Percentiles rank a stretch among this genome's conserved stretches.
Evolutionary conservation across 2,888 invertebrate genomes (phyloP).

Genomic region (Heliconius erato): DNA sequence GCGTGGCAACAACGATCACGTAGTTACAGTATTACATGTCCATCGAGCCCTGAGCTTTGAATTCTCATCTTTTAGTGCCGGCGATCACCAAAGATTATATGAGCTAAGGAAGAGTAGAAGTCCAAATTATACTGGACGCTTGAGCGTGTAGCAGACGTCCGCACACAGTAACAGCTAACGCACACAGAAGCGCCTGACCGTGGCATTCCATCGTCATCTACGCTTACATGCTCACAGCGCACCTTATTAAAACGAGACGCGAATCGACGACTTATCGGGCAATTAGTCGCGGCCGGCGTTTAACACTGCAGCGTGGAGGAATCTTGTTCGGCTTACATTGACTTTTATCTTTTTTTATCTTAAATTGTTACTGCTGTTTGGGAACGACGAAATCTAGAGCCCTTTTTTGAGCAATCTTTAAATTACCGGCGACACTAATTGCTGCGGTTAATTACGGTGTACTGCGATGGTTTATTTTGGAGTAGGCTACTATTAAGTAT

Average conservation of each 20-base stretch:
- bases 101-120: constrained; percentile 63
- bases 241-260: constrained; percentile 86
- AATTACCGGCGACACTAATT: constrained; percentile 51
- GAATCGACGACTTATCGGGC: constrained; percentile 86
- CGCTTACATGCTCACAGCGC: constrained; percentile 80
- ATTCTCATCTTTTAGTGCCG: constrained; percentile 69
- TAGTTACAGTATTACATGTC: constrained; percentile 69
- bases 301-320: constrained; percentile 69
- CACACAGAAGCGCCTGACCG: constrained; percentile 74
- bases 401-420: constrained; percentile 43
- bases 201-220: constrained; percentile 84
- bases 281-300: constrained; percentile 83
- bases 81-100: constrained; percentile 53
- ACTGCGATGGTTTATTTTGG: constrained; percentile 45
- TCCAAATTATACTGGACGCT: constrained; percentile 63
- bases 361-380: constrained; percentile 52
- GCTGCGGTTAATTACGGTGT: constrained; percentile 48
- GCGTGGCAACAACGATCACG: constrained; percentile 83
- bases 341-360: constrained; percentile 55
- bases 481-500: constrained; percentile 26
- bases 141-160: constrained; percentile 82
- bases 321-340: constrained; percentile 74
- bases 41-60: constrained; percentile 63
- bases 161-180: constrained; percentile 68
- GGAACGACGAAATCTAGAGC: constrained; percentile 48